A percentile compares a stretch with the other conserved stretches of the same genome.
phyloP scores from a whole-genome alignment of 2,113 vertebrate genomes.

The Antigone vipio region DNA sequence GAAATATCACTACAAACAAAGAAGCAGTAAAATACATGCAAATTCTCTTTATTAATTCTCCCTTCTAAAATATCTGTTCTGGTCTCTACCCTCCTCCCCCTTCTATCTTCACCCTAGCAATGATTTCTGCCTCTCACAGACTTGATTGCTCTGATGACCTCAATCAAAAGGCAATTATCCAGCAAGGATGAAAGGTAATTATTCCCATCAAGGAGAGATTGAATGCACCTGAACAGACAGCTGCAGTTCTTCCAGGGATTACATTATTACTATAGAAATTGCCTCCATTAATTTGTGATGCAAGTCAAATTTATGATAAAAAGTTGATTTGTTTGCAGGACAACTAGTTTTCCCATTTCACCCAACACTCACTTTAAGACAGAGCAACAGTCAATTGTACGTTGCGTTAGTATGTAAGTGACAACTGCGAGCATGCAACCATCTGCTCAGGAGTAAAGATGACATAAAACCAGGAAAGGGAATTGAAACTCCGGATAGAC shows the following conservation, averaged over 20 bases:
- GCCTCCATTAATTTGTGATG: slow-evolving; percentile 67
- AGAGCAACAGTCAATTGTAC: background rate
- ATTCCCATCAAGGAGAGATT: slow-evolving; percentile 83
- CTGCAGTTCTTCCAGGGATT: slow-evolving; percentile 76
- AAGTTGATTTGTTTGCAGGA: slow-evolving; percentile 66
- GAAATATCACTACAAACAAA: slow-evolving; percentile 35
- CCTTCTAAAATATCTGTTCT: slow-evolving; percentile 35
- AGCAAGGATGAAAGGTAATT: slow-evolving; percentile 85
- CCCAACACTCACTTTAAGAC: background rate
- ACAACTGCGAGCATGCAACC: background rate
- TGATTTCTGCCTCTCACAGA: slow-evolving; percentile 80
- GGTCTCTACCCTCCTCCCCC: background rate
- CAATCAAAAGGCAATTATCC: slow-evolving; percentile 98
- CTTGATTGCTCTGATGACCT: slow-evolving; percentile 96
- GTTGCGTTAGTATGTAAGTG: background rate
- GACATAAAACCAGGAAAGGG: background rate
- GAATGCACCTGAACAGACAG: slow-evolving; percentile 87
- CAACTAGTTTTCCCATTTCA: slow-evolving; percentile 26
- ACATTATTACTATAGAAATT: slow-evolving; percentile 79
- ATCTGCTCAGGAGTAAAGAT: background rate
- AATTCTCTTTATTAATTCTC: slow-evolving; percentile 34
- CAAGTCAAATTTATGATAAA: slow-evolving; percentile 69
- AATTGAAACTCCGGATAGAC: background rate
- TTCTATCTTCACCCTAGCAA: slow-evolving; percentile 58
- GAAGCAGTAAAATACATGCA: background rate